Percentiles rank a stretch among this genome's conserved stretches.
These are phyloP conservation scores for Sminthurides bifidus DNA, from an alignment of 1,140 invertebrate genomes.

Conservation along the genomic window DNA sequence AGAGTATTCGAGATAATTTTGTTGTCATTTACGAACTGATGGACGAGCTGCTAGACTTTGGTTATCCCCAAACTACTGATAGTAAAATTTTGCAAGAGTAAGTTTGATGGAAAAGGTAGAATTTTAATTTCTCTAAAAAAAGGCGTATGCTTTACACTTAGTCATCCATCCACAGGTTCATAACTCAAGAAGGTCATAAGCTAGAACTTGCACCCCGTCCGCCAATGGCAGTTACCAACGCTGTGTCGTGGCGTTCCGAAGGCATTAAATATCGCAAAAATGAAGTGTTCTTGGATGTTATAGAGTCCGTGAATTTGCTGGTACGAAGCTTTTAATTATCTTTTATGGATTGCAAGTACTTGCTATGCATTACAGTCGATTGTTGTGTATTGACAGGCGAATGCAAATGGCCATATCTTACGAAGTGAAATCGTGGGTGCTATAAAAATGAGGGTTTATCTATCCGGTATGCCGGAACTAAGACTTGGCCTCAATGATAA, in stretches of 20 bases:
- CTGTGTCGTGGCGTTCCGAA: conserved; percentile 97
- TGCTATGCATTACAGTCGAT: background rate
- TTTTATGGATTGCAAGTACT: background rate
- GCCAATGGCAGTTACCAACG: conserved; percentile 98
- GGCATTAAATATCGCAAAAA: conserved; percentile 99
- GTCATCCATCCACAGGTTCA: conserved; percentile 41
- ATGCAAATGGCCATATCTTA: conserved; percentile 94
- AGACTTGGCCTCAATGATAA: conserved; percentile 96
- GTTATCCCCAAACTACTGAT: conserved; percentile 98
- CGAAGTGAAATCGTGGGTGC: conserved; percentile 97
- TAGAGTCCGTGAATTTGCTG: conserved; percentile 95
- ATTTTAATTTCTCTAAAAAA: background rate
- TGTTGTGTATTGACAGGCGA: conserved; percentile 49
- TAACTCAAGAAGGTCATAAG: conserved; percentile 97
- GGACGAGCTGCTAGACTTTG: conserved; percentile 98
- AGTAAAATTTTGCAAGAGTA: conserved; percentile 97
- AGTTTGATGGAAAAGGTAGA: conserved; percentile 28
- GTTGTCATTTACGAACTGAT: conserved; percentile 97
- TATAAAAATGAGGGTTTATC: conserved; percentile 97
- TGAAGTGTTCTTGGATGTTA: conserved; percentile 99
- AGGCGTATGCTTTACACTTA: background rate
- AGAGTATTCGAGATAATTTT: conserved; percentile 98
- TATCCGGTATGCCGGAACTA: conserved; percentile 99
- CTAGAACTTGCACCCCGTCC: conserved; percentile 91
- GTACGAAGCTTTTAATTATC: conserved; percentile 36